Evolutionary conservation across 2,113 vertebrate species (phyloP), one percentile per base, ranked within the genome.

Genomic region (Agelaius phoeniceus): DNA sequence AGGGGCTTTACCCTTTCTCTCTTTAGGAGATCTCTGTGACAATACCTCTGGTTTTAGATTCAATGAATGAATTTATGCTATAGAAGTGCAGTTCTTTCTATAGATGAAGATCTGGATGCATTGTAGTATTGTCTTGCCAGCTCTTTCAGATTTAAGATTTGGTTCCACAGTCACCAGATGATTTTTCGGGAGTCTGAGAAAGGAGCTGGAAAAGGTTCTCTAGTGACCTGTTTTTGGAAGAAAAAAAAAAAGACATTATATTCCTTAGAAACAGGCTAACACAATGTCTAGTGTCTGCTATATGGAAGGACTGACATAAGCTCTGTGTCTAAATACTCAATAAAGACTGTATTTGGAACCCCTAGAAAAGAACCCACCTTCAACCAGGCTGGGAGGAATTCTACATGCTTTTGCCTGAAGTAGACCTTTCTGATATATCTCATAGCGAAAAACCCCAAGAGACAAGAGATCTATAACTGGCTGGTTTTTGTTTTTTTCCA

Each of bases 31-130:
- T 67, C 11, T 63, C 21, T 52, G 15, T 57, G 39, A 4, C 43
- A 18, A 18, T 73, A n/a, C 35, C 28, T 65, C 24, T 77, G 27
- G 4, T 33, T 87, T 81, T 84, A 55, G 54, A 37, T 63, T 81
- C 57, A 65, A 0, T 81, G 44, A 73, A 24, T 7, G 1, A 43
- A 26, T 71, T 16, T 78, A 1, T 4, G 2, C 15, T 49, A 0
- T 11, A 44, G 35, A 74, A 79, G 10, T 27, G 22, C 41, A 89
- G 0, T 37, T 89, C 27, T 87, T 22, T 62, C n/a, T 57, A 4
- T 41, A 24, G 16, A 72, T 15, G 28, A 62, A 71, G 9, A 41
- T 58, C 5, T 54, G 21, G 8, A 51, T 67, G 11, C 16, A 11
- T 43, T 14, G n/a, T 69, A 41, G 10, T 57, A 49, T 54, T 39